phyloP scores from a whole-genome alignment of 2,888 invertebrate species.

The Leptinotarsa peninsularis region DNA sequence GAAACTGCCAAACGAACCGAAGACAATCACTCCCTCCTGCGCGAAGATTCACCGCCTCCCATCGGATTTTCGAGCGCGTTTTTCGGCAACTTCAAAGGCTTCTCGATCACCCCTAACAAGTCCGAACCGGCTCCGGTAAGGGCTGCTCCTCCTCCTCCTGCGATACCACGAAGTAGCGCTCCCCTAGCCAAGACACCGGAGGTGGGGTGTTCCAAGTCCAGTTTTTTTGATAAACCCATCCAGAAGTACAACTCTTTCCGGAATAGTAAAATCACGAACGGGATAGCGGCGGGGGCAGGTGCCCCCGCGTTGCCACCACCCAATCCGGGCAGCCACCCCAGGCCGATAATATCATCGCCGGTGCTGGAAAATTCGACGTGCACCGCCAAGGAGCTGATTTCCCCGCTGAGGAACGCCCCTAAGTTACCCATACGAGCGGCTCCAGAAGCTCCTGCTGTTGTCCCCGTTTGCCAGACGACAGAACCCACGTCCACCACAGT shows the following conservation, averaged over 20 bases:
- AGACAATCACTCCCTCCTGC: slow-evolving; percentile 77
- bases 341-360: slow-evolving; percentile 85
- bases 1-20: slow-evolving; percentile 71
- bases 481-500: slow-evolving; percentile 61
- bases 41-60: slow-evolving; percentile 55
- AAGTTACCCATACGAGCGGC: slow-evolving; percentile 73
- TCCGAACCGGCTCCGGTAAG: slow-evolving; percentile 59
- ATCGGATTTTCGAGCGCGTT: slow-evolving; percentile 70
- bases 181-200: too few relatives aligned
- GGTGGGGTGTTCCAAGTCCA: slow-evolving; percentile 40
- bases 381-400: slow-evolving; percentile 79
- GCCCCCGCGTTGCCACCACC: slow-evolving; percentile 74
- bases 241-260: slow-evolving; percentile 59
- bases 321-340: slow-evolving; percentile 72
- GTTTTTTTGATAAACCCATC: slow-evolving; percentile 53
- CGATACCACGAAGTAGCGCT: background rate
- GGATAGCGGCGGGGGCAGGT: slow-evolving; percentile 24
- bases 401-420: slow-evolving; percentile 73
- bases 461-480: slow-evolving; percentile 60
- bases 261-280: slow-evolving; percentile 65
- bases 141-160: slow-evolving; percentile 76
- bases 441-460: slow-evolving; percentile 70
- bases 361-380: slow-evolving; percentile 86
- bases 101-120: slow-evolving; percentile 77
- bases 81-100: slow-evolving; percentile 90